Evolutionary conservation across 2,888 invertebrate genomes (phyloP), one percentile per base, ranked within the genome.

Genomic region (Athalia circularis): DNA sequence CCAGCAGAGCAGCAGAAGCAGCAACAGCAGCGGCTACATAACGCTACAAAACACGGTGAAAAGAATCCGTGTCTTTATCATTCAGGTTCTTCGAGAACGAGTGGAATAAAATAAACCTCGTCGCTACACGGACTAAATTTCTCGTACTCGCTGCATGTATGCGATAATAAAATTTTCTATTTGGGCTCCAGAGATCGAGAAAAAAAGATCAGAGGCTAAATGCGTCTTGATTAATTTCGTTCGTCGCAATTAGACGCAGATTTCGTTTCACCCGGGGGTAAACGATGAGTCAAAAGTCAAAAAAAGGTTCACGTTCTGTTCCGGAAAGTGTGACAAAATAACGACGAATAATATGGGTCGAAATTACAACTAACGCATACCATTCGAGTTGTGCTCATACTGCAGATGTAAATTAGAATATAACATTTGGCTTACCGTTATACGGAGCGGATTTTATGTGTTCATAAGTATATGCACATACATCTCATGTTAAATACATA

Each of bases 401-500:
- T 54, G 54, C 11, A 54, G 54, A 54, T n/a, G n/a, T 4, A 54
- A 54, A 54, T 54, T 54, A 54, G 9, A 54, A 4, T 7, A 54
- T 54, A 29, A 29, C 29, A 29, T 29, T 29, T 2, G 29, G 29
- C 29, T 29, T 29, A 29, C 29, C 29, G 29, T 29, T 29, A 29
- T 29, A 29, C 29, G 1, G 29, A 29, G 29, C 29, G 29, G 29
- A 29, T 29, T 29, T 29, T 29, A 54, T 9, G 7, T 54, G 7
- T 54, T 11, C 52, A 52, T 52, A 52, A 7, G 52, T 52, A 52
- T 52, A 11, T 52, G 11, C 3, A 52, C 0, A 52, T 11, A 52
- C 52, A 52, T 11, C 7, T 11, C 29, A 29, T 29, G 29, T 80
- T 86, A 86, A 88, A 86, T 87, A 87, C 87, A 88, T 85, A 82